Conservation (phyloP, 2,113 vertebrate species). For the Channa maculata region DNA sequence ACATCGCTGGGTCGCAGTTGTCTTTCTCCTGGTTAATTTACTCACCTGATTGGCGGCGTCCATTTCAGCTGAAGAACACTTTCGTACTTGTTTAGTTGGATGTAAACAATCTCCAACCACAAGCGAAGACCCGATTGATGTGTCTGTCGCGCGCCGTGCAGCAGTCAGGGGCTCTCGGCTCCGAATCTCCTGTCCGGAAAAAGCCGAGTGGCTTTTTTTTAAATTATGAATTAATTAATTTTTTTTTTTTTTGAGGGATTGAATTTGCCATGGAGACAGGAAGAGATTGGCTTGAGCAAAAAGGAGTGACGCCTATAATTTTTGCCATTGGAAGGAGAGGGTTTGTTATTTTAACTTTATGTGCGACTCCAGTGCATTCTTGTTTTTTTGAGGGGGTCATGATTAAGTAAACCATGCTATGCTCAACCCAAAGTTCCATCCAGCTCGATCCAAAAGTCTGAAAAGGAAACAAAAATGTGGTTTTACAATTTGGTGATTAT, state of each 20-base stretch:
- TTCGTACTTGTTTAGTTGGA: conserved; percentile 36
- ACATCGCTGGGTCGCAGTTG: neutral
- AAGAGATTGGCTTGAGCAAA: conserved; percentile 47
- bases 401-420: no score
- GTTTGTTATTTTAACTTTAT: no score
- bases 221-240: neutral
- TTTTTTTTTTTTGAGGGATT: neutral
- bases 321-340: conserved; percentile 16
- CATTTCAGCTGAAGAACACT: conserved; percentile 65
- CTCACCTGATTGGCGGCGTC: conserved; percentile 81
- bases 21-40: neutral
- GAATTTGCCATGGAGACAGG: conserved; percentile 52
- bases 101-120: conserved; percentile 52
- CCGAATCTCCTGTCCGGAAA: conserved; percentile 64
- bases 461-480: no score
- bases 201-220: conserved; percentile 52
- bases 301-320: conserved; percentile 28
- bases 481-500: no score
- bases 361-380: no score
- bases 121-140: conserved; percentile 57
- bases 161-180: conserved; percentile 37
- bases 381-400: no score
- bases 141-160: conserved; percentile 49
- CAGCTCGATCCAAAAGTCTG: no score
- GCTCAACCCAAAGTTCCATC: no score